Evolutionary conservation across 2,888 invertebrate genomes (phyloP).

Genomic region (Pterostichus madidus): DNA sequence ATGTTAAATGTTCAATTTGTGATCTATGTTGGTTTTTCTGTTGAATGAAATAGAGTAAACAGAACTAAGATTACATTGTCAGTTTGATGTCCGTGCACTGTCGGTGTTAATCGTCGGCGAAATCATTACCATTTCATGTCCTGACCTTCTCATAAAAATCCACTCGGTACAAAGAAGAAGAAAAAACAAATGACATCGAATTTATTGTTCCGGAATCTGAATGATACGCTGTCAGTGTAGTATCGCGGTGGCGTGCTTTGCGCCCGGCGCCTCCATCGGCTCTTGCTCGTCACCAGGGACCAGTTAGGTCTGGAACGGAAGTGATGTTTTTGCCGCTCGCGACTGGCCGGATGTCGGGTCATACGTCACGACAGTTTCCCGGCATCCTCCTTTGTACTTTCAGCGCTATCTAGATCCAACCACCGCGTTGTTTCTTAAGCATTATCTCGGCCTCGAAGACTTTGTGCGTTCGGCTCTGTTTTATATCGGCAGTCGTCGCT

Average conservation of each 20-base stretch:
- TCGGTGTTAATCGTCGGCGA: not conserved
- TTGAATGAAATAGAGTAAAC: too few species aligned
- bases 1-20: too few species aligned
- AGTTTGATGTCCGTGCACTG: not conserved
- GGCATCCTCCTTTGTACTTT: conserved; percentile 57
- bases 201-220: conserved; percentile 67
- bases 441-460: conserved; percentile 46
- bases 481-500: conserved; percentile 56
- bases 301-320: conserved; percentile 64
- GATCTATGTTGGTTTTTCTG: too few species aligned
- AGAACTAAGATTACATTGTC: too few species aligned
- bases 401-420: conserved; percentile 61
- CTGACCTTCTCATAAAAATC: conserved; percentile 28
- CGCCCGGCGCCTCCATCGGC: not conserved
- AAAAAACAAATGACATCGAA: conserved; percentile 66
- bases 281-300: conserved; percentile 52
- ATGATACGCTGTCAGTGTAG: conserved; percentile 60
- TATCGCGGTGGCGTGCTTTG: not conserved
- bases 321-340: conserved; percentile 59
- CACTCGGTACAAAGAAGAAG: conserved; percentile 29
- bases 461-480: conserved; percentile 46
- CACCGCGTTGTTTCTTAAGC: conserved; percentile 61
- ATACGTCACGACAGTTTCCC: conserved; percentile 66
- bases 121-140: too few species aligned
- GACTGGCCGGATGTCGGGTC: conserved; percentile 63